Conservation (phyloP, 2,797 vertebrate species). For the Serranus cabrilla region DNA sequence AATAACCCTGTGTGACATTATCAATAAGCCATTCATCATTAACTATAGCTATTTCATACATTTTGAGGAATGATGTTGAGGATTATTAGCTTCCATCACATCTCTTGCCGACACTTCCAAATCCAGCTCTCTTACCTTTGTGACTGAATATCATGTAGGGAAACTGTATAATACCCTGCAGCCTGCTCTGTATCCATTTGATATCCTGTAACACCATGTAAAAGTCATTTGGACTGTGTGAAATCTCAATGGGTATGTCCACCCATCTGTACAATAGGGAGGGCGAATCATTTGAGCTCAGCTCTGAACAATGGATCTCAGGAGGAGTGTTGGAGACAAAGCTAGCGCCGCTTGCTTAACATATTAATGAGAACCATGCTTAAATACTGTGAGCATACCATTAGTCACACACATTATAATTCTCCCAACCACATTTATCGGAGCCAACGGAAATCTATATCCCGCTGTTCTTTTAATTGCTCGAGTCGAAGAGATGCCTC, state of each 20-base stretch:
- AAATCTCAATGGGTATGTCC: conserved; percentile 60
- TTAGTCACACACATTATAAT: conserved; percentile 74
- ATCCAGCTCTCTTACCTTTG: conserved; percentile 40
- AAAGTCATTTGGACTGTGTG: conserved; percentile 55
- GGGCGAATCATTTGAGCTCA: conserved; percentile 40
- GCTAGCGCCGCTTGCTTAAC: conserved; percentile 51
- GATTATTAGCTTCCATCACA: conserved; percentile 54
- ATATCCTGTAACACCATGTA: conserved; percentile 54
- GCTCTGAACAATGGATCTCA: conserved; percentile 54
- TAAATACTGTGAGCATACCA: conserved; percentile 63
- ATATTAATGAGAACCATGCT: conserved; percentile 71
- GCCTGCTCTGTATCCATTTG: conserved; percentile 35
- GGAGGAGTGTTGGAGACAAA: conserved; percentile 60
- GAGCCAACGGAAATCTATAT: conserved; percentile 69
- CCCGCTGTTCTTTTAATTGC: conserved; percentile 73
- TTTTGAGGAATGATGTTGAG: conserved; percentile 30
- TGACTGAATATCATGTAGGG: conserved; percentile 44
- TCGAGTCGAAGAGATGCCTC: conserved; percentile 48
- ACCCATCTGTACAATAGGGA: conserved; percentile 39
- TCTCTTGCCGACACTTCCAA: conserved; percentile 30
- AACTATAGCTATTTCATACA: conserved; percentile 14
- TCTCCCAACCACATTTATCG: conserved; percentile 65
- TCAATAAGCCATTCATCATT: conserved; percentile 52
- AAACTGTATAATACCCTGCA: conserved; percentile 34
- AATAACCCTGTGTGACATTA: conserved; percentile 37